phyloP scores from a whole-genome alignment of 2,113 vertebrate genomes.

The Daboia siamensis region DNA sequence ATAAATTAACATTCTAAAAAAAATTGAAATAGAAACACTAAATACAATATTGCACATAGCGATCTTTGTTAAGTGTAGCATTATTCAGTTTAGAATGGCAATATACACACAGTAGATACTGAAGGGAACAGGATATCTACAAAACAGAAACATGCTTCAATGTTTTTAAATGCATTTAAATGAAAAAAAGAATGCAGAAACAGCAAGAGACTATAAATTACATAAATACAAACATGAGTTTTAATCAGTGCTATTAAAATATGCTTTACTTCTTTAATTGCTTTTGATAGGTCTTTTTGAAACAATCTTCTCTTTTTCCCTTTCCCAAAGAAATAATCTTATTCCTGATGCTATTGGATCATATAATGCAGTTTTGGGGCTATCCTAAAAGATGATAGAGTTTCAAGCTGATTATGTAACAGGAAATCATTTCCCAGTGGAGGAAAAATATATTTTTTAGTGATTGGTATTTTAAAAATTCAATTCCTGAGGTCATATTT shows the following conservation, averaged over 20 bases:
- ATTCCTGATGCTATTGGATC: constrained; percentile 53
- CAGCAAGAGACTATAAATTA: constrained; percentile 66
- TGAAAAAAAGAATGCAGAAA: constrained; percentile 56
- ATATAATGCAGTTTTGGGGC: constrained; percentile 40
- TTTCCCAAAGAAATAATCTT: constrained; percentile 55
- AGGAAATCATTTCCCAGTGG: constrained; percentile 51
- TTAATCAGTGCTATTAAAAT: constrained; percentile 68
- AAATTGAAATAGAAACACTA: constrained; percentile 84
- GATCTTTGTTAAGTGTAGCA: constrained; percentile 76
- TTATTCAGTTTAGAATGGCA: constrained; percentile 69
- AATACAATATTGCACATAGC: constrained; percentile 86
- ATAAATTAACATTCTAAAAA: constrained; percentile 83
- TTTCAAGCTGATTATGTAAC: constrained; percentile 54
- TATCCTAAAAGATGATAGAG: constrained; percentile 38
- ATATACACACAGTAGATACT: constrained; percentile 69
- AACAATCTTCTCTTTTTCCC: constrained; percentile 52
- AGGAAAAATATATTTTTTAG: constrained; percentile 62
- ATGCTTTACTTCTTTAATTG: constrained; percentile 52
- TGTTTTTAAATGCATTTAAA: constrained; percentile 58
- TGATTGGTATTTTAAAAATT: constrained; percentile 54
- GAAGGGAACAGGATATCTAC: constrained; percentile 67
- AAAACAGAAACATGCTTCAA: constrained; percentile 71
- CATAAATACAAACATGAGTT: constrained; percentile 73
- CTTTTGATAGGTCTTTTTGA: constrained; percentile 52
- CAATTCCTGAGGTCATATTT: constrained; percentile 68